phyloP scores from a whole-genome alignment of 2,888 invertebrate genomes.

The Patella ulyssiponensis region DNA sequence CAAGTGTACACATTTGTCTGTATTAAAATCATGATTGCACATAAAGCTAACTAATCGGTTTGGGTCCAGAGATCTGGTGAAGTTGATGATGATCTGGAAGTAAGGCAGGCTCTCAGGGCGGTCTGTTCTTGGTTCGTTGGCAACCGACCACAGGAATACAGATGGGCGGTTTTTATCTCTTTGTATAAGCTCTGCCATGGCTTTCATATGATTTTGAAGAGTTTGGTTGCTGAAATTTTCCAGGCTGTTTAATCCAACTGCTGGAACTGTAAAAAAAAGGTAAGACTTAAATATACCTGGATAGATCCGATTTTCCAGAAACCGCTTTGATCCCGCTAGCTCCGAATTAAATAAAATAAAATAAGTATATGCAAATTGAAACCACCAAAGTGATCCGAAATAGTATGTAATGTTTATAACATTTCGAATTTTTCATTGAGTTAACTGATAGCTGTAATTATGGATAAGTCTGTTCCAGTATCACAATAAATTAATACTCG shows the following conservation, averaged over 20 bases:
- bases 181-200: conserved; percentile 86
- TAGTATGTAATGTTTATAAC: too few species aligned
- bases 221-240: conserved; percentile 73
- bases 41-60: conserved; percentile 84
- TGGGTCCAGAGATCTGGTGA: conserved; percentile 84
- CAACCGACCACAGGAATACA: conserved; percentile 96
- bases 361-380: too few species aligned
- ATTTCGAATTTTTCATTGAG: too few species aligned
- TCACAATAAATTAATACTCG: too few species aligned
- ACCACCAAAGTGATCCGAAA: too few species aligned
- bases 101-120: conserved; percentile 82
- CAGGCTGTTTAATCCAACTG: conserved; percentile 82
- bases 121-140: conserved; percentile 89
- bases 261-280: conserved; percentile 75
- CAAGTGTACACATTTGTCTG: conserved; percentile 46
- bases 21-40: conserved; percentile 45
- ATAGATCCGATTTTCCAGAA: too few species aligned
- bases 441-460: too few species aligned
- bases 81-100: conserved; percentile 83
- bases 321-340: too few species aligned
- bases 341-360: too few species aligned
- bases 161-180: conserved; percentile 96
- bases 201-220: conserved; percentile 85
- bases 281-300: too few species aligned
- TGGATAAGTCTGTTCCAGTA: too few species aligned